Percentiles rank a stretch among this genome's conserved stretches.
Evolutionary conservation across 2,888 invertebrate genomes (phyloP).

Genomic region (Apantesis nais): DNA sequence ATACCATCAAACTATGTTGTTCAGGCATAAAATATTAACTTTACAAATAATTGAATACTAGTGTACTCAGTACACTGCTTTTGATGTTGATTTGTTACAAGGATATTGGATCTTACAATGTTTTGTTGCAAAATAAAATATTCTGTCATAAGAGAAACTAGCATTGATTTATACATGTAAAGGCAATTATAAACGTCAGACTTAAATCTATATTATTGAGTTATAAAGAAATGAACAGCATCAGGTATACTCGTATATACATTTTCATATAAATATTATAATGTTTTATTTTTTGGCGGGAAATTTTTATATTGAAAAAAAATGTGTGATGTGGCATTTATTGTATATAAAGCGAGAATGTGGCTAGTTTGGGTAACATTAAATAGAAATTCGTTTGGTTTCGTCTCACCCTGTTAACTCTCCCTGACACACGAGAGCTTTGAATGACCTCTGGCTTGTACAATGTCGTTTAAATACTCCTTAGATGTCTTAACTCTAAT

Average conservation of each 20-base stretch:
- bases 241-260: too few relatives aligned
- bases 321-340: too few relatives aligned
- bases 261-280: too few relatives aligned
- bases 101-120: conserved; percentile 10
- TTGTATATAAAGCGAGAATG: too few relatives aligned
- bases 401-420: too few relatives aligned
- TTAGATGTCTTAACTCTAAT: neutral
- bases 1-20: conserved; percentile 23
- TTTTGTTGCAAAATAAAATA: neutral
- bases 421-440: neutral
- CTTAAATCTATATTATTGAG: too few relatives aligned
- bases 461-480: neutral
- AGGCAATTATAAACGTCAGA: neutral
- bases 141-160: neutral
- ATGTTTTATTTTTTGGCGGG: too few relatives aligned
- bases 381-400: too few relatives aligned
- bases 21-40: conserved; percentile 25
- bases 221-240: too few relatives aligned
- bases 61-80: conserved; percentile 28
- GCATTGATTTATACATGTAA: neutral
- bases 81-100: conserved; percentile 20
- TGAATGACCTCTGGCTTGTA: neutral
- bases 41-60: conserved; percentile 41
- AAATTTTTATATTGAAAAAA: too few relatives aligned
- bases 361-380: too few relatives aligned